A percentile compares a stretch with the other conserved stretches of the same genome.
These are phyloP conservation scores for Bradypodion ventrale DNA, from an alignment of 2,797 vertebrate genomes.

Conservation along the genomic window DNA sequence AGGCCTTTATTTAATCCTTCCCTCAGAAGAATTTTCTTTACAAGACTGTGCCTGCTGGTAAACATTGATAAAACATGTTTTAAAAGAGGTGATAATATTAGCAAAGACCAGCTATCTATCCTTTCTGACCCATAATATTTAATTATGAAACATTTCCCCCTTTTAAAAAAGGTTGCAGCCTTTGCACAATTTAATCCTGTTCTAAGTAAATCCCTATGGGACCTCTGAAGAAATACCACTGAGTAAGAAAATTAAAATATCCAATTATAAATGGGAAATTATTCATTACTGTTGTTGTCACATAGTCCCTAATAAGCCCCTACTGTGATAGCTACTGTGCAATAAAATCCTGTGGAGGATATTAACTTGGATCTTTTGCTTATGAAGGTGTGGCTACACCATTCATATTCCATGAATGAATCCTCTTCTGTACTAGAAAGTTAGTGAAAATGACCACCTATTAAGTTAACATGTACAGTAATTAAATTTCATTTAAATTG, in stretches of 20 bases:
- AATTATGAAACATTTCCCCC: background rate
- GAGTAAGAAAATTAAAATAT: background rate
- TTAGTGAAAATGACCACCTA: too few species aligned
- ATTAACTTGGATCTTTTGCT: background rate
- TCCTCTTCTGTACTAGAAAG: too few species aligned
- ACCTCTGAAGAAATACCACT: background rate
- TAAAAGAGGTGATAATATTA: background rate
- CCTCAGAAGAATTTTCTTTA: background rate
- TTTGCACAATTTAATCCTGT: background rate
- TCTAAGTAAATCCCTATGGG: background rate
- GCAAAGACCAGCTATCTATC: background rate
- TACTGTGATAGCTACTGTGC: background rate
- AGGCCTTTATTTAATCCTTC: background rate
- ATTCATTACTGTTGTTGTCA: background rate
- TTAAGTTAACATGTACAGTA: too few species aligned
- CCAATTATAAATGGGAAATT: constrained; percentile 1
- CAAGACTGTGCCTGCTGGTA: background rate
- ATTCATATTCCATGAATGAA: background rate
- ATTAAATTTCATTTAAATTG: too few species aligned
- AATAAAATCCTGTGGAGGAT: background rate
- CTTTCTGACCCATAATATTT: background rate
- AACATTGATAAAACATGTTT: background rate
- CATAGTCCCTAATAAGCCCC: background rate
- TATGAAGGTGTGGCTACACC: too few species aligned
- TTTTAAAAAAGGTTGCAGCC: background rate